phyloP scores from a whole-genome alignment of 2,797 vertebrate species.

The Prunella strophiata region DNA sequence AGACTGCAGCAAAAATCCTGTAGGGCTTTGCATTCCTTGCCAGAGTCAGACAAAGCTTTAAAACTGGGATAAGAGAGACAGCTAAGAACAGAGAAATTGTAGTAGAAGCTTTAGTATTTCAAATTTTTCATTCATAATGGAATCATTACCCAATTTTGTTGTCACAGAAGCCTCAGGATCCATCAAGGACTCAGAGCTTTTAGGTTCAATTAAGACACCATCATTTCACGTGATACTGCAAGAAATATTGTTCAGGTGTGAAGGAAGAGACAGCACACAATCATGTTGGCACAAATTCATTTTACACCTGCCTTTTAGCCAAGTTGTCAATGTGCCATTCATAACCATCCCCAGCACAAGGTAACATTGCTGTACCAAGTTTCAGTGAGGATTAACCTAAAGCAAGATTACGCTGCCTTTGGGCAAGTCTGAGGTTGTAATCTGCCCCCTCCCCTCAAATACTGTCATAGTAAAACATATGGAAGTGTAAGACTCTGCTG shows the following conservation, averaged over 20 bases:
- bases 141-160: constrained; percentile 4
- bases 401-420: neutral
- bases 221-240: neutral
- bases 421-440: neutral
- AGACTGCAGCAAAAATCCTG: neutral
- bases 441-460: neutral
- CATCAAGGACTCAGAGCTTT: neutral
- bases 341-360: neutral
- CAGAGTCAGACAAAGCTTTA: neutral
- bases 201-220: neutral
- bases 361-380: neutral
- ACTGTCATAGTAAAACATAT: neutral
- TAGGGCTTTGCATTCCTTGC: neutral
- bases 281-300: neutral
- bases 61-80: neutral
- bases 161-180: neutral
- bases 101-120: neutral
- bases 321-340: neutral
- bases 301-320: neutral
- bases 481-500: neutral
- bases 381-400: neutral
- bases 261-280: neutral
- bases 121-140: neutral
- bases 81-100: neutral
- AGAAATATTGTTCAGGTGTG: neutral